phyloP scores from a whole-genome alignment of 2,113 vertebrate genomes.

The Trachemys scripta region DNA sequence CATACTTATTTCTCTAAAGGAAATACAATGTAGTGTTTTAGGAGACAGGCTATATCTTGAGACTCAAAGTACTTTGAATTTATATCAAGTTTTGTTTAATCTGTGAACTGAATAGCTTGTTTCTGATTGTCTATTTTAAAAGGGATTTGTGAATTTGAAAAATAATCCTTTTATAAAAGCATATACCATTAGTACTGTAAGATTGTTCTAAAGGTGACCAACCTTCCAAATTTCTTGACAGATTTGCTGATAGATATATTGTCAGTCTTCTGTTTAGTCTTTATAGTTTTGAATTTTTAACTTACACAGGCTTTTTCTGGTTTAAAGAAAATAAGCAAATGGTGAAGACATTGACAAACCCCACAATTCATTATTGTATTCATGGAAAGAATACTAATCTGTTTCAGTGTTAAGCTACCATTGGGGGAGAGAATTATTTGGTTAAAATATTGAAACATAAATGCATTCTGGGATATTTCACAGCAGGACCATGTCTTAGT shows the following conservation, averaged over 20 bases:
- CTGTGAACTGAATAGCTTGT: neutral
- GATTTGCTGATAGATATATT: neutral
- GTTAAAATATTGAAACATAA: neutral
- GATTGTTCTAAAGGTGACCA: neutral
- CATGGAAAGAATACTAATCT: neutral
- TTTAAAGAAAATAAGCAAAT: neutral
- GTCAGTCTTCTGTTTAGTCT: neutral
- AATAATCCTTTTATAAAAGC: neutral
- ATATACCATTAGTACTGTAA: neutral
- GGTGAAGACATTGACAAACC: neutral
- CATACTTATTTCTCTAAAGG: neutral
- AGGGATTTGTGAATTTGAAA: neutral
- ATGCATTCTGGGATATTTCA: neutral
- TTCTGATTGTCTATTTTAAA: neutral
- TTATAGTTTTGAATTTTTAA: neutral
- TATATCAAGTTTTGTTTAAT: neutral
- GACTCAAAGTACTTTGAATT: neutral
- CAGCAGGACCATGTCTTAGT: neutral
- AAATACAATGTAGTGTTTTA: neutral
- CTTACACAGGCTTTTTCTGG: neutral
- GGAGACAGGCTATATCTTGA: neutral
- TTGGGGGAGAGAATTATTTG: neutral
- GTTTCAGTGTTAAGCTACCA: neutral
- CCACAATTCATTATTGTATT: accelerated
- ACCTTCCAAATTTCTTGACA: neutral